phyloP scores from a whole-genome alignment of 2,113 vertebrate genomes.

The Colossoma macropomum region DNA sequence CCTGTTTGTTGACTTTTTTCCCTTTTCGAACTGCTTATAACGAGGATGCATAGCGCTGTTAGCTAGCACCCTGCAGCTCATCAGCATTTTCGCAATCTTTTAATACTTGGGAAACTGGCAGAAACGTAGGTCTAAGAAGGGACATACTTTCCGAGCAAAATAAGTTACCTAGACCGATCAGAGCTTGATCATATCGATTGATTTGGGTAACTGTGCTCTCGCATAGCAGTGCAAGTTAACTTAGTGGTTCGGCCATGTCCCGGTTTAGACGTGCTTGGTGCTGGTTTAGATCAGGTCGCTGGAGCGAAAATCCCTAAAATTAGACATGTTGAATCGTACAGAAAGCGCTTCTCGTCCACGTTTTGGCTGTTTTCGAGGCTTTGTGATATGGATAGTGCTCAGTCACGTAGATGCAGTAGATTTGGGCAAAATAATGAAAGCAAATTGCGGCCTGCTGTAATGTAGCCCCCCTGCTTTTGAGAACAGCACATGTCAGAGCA shows the following conservation, averaged over 20 bases:
- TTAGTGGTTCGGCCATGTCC: not conserved
- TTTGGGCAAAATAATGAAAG: constrained; percentile 9
- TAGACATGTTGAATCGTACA: not conserved
- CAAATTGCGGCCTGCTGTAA: constrained; percentile 41
- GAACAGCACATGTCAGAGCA: constrained; percentile 31
- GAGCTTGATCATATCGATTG: constrained; percentile 15
- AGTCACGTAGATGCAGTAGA: not conserved
- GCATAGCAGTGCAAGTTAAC: not conserved
- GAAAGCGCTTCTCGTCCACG: not conserved
- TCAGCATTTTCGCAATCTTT: not conserved
- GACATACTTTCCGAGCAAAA: not conserved
- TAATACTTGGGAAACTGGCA: not conserved
- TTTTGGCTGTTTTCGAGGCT: not conserved
- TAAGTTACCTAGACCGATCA: constrained; percentile 22
- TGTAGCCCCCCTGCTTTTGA: constrained; percentile 5
- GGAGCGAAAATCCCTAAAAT: not conserved
- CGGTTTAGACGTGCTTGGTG: not conserved
- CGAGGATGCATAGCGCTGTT: not conserved
- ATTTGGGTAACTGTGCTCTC: not conserved
- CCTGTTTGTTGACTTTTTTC: constrained; percentile 19
- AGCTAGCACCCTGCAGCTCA: not conserved
- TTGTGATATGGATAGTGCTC: not conserved
- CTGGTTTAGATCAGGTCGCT: not conserved
- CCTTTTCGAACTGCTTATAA: constrained; percentile 6
- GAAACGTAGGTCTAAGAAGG: not conserved